Conservation (phyloP, 2,113 vertebrate species). For the Mixornis gularis region DNA sequence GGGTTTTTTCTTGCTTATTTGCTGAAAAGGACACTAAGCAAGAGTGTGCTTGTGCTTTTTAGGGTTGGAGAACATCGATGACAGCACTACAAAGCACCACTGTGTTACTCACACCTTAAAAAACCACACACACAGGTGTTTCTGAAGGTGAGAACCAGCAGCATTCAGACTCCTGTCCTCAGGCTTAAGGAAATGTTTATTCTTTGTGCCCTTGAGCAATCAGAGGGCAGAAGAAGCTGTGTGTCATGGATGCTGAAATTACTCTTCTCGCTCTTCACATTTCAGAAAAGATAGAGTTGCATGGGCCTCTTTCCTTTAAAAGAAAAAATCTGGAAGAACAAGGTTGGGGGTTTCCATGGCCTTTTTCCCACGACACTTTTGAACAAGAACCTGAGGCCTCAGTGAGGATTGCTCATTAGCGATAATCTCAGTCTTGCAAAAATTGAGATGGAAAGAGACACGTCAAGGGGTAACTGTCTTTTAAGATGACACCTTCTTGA, state of each 20-base stretch:
- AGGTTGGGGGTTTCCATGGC: constrained; percentile 66
- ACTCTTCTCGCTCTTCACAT: constrained; percentile 27
- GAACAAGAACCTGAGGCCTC: constrained; percentile 21
- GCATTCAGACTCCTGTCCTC: neutral
- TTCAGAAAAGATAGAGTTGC: constrained; percentile 48
- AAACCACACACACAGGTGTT: constrained; percentile 7
- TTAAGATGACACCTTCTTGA: neutral
- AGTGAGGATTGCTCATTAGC: neutral
- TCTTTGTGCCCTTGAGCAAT: constrained; percentile 32
- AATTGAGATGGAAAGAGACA: constrained; percentile 4
- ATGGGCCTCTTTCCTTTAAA: constrained; percentile 29
- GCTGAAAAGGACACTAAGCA: neutral
- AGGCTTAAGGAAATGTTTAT: constrained; percentile 39
- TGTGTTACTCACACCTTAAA: neutral
- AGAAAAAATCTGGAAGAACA: constrained; percentile 55
- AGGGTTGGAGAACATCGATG: neutral
- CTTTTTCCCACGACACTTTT: constrained; percentile 59
- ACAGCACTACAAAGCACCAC: neutral
- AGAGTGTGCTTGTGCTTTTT: neutral
- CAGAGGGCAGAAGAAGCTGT: constrained; percentile 27
- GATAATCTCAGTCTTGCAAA: constrained; percentile 35
- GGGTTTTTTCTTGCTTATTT: neutral
- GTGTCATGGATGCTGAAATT: constrained; percentile 57
- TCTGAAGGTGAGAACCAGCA: constrained; percentile 9
- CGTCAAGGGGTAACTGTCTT: neutral